Evolutionary conservation across 2,113 vertebrate genomes (phyloP).

Genomic region (Festucalex cinctus): DNA sequence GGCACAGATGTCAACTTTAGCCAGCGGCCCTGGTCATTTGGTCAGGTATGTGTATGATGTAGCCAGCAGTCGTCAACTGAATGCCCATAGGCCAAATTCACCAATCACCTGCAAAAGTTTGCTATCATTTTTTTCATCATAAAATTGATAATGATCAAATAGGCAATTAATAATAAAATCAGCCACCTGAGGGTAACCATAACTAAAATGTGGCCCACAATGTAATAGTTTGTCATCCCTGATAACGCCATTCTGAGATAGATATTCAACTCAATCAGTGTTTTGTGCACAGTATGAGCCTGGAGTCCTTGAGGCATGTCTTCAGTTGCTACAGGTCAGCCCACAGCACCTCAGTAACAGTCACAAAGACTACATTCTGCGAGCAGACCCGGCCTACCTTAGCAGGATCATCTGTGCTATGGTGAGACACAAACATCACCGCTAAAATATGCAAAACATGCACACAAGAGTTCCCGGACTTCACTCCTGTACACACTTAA

Average conservation of each 20-base stretch:
- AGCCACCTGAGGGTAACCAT: too few species aligned
- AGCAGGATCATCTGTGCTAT: conserved; percentile 61
- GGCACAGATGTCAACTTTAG: conserved; percentile 42
- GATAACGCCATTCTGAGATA: background rate
- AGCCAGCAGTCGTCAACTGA: background rate
- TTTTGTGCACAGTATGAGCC: conserved; percentile 50
- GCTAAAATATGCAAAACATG: background rate
- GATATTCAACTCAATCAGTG: background rate
- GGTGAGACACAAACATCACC: conserved; percentile 39
- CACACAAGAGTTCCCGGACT: background rate
- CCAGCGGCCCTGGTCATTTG: conserved; percentile 52
- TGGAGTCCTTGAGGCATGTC: conserved; percentile 57
- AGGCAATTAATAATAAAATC: too few species aligned
- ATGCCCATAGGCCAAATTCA: background rate
- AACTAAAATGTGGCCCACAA: background rate
- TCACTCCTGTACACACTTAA: background rate
- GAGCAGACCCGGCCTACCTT: conserved; percentile 56
- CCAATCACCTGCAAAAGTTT: too few species aligned
- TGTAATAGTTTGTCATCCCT: background rate
- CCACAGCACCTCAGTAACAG: conserved; percentile 39
- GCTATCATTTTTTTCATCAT: too few species aligned
- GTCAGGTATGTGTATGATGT: conserved; percentile 36
- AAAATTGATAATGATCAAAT: too few species aligned
- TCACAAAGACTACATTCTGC: conserved; percentile 35
- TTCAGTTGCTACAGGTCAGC: conserved; percentile 55